phyloP scores from a whole-genome alignment of 2,888 invertebrate genomes.

The Hydropsyche betteni region DNA sequence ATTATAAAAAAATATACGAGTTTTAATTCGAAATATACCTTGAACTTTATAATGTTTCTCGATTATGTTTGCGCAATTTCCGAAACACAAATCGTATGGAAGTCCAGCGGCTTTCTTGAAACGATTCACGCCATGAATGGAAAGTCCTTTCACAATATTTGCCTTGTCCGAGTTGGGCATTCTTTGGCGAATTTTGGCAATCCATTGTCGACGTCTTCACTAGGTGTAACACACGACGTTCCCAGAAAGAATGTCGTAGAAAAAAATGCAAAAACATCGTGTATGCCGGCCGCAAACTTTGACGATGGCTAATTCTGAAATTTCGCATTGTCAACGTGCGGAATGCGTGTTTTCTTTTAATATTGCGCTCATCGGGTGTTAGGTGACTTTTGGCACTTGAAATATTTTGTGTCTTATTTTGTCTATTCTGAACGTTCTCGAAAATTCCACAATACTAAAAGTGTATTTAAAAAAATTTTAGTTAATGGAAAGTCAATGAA shows the following conservation, averaged over 20 bases:
- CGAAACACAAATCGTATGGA: too few species aligned
- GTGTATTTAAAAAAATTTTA: too few species aligned
- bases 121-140: conserved; percentile 9
- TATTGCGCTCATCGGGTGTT: background rate
- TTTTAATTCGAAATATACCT: too few species aligned
- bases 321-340: too few species aligned
- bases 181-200: conserved; percentile 33
- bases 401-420: too few species aligned
- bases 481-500: too few species aligned
- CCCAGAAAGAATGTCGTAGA: conserved; percentile 23
- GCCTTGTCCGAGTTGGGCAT: conserved; percentile 44
- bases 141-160: conserved; percentile 51
- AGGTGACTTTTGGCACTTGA: too few species aligned
- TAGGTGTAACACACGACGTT: conserved; percentile 35
- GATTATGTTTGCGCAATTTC: too few species aligned
- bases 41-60: too few species aligned
- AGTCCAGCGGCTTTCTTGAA: conserved; percentile 11
- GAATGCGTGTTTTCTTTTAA: conserved; percentile 26
- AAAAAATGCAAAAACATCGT: background rate
- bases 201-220: conserved; percentile 38
- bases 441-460: too few species aligned
- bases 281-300: background rate
- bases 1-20: too few species aligned
- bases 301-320: conserved; percentile 32
- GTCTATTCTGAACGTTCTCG: too few species aligned